Base-by-base conservation (phyloP, 1,140 invertebrate genomes). In the Lepidurus couesii region DNA sequence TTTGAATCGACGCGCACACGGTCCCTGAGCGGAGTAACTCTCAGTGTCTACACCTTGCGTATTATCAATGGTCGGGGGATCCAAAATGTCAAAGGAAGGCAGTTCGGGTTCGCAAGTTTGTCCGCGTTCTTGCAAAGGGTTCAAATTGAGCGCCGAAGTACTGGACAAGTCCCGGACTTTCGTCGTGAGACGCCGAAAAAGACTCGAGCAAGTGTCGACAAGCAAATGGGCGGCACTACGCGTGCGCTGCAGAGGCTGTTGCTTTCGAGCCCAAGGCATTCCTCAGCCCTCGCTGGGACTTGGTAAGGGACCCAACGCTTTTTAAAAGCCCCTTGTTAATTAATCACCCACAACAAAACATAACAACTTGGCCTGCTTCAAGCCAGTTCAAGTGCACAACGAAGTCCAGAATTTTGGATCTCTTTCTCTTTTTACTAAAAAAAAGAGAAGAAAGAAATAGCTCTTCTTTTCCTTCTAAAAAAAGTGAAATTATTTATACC, bases 141-240 rank as follows among this genome's bases (percentile, higher is more conserved):
- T 45, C 9, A 43, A n/a, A n/a, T 78, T 44, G 77, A 26, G 43
- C 74, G 21, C 79, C 73, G 73, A 16, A 21, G 74, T 53, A 53
- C 81, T 88, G 47, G 89, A 93, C 11, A 91, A 91, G 44, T 92
- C 92, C 44, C 92, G 88, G 5, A 90, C 88, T 44, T 87, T 83
- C 44, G 91, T 90, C 0, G 92, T 91, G 80, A 95, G 85, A 74
- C 92, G 87, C 81, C 94, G 92, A 77, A 95, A 87, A 42, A 95
- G 87, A 85, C 89, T 95, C 80, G 92, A 91, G 85, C 92, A 95
- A 79, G 92, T 82, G 73, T 95, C 93, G 75, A 89, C 92, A 79
- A 95, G 86, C 80, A 95, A 86, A 84, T 95, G 93, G 74, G 92
- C 92, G 77, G 95, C 92, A 85, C 92, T 94, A 65, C 76, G 76